phyloP scores from a whole-genome alignment of 2,797 vertebrate species.

The Odontamblyopus rebecca region DNA sequence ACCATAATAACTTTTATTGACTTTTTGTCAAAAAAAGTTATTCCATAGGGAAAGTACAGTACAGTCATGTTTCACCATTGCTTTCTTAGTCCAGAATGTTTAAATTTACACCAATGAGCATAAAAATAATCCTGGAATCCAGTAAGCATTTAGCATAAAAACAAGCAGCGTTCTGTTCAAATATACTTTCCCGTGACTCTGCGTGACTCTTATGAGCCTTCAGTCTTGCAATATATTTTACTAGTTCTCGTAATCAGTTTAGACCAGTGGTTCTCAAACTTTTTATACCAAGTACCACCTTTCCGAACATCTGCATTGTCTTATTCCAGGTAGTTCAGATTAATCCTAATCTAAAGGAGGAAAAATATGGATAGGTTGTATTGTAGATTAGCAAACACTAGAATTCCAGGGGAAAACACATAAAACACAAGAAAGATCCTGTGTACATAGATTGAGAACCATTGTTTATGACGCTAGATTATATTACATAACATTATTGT shows the following conservation, averaged over 20 bases:
- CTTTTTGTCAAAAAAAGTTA: background rate
- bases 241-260: no score
- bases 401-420: no score
- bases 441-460: no score
- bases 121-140: background rate
- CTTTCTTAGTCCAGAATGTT: slow-evolving; percentile 1
- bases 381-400: no score
- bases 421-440: no score
- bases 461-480: background rate
- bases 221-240: no score
- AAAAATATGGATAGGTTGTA: no score
- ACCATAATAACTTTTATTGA: background rate
- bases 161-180: background rate
- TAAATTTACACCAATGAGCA: background rate
- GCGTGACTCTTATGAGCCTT: background rate
- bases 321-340: no score
- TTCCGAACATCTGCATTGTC: no score
- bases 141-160: slow-evolving; percentile 4
- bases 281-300: no score
- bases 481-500: background rate
- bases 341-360: no score
- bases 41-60: background rate
- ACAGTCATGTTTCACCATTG: background rate
- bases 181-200: background rate
- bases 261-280: no score